These are phyloP conservation scores for Brachionus angularis DNA, from an alignment of 1,140 invertebrate genomes.

Conservation along the genomic window DNA sequence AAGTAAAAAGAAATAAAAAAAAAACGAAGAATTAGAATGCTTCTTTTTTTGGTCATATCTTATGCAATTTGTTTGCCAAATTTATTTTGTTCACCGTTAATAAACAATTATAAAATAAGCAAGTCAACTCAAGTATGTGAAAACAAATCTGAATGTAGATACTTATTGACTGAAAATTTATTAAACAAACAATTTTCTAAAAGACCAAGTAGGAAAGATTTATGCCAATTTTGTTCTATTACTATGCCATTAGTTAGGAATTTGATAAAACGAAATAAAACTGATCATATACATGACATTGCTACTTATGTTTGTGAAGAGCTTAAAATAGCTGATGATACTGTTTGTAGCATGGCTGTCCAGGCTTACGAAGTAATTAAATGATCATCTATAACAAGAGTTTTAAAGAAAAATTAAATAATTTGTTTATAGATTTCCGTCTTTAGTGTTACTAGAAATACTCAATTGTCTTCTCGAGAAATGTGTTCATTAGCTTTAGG, in stretches of 20 bases:
- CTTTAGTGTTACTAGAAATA: constrained; percentile 13
- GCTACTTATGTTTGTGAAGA: constrained; percentile 8
- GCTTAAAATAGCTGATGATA: constrained; percentile 28
- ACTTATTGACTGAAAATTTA: constrained; percentile 15
- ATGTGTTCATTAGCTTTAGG: constrained; percentile 27
- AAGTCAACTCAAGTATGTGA: not conserved
- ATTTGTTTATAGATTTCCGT: not conserved
- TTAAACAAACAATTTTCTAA: not conserved
- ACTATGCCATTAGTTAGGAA: constrained; percentile 18
- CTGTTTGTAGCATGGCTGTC: constrained; percentile 22
- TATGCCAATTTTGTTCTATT: constrained; percentile 36
- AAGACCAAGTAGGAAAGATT: not conserved
- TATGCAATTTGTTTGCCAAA: not conserved
- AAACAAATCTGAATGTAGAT: constrained; percentile 14
- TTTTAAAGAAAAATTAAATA: not conserved
- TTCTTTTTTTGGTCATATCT: too few relatives aligned
- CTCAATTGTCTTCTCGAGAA: constrained; percentile 16
- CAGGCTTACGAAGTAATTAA: constrained; percentile 10
- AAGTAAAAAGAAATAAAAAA: too few relatives aligned
- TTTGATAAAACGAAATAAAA: constrained; percentile 35
- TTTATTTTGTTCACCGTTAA: constrained; percentile 1
- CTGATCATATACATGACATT: constrained; percentile 26
- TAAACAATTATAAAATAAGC: too few relatives aligned
- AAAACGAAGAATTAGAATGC: too few relatives aligned
- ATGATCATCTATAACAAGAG: too few relatives aligned